Conservation (phyloP, 1,140 invertebrate genomes). For the Phortica variegata region DNA sequence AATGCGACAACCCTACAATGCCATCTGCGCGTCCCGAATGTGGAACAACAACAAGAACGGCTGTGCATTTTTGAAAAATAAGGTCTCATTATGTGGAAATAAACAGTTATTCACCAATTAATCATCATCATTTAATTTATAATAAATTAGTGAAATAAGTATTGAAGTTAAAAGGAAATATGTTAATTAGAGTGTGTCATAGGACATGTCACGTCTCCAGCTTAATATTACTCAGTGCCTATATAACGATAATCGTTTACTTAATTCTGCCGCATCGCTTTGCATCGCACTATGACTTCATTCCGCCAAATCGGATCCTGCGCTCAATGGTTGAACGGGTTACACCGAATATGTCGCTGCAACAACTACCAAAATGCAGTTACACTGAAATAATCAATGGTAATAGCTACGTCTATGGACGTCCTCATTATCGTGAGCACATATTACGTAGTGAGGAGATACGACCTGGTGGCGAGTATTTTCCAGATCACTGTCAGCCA, state of each 20-base stretch:
- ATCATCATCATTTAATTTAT: no score
- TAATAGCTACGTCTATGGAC: slow-evolving; percentile 38
- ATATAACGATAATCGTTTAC: slow-evolving; percentile 35
- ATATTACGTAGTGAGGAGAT: slow-evolving; percentile 38
- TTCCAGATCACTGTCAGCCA: slow-evolving; percentile 71
- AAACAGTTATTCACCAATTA: no score
- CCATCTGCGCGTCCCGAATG: no score
- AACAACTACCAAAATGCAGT: slow-evolving; percentile 31
- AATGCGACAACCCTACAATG: no score
- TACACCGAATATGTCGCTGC: slow-evolving; percentile 37
- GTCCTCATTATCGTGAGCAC: slow-evolving; percentile 26
- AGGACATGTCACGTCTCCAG: slow-evolving; percentile 35
- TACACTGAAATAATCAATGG: slow-evolving; percentile 42
- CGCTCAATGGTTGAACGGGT: slow-evolving; percentile 27
- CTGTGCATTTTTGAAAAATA: no score
- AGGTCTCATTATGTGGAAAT: no score
- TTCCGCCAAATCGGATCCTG: slow-evolving; percentile 32
- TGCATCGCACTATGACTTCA: slow-evolving; percentile 49
- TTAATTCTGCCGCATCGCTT: slow-evolving; percentile 44
- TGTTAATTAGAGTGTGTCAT: slow-evolving; percentile 34
- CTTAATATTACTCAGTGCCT: slow-evolving; percentile 23
- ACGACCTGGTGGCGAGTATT: slow-evolving; percentile 39
- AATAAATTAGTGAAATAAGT: slow-evolving; percentile 6
- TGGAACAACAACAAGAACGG: no score
- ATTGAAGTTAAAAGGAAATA: slow-evolving; percentile 11